Conservation (phyloP, 1,140 invertebrate genomes). For the Neodiprion pinetum region DNA sequence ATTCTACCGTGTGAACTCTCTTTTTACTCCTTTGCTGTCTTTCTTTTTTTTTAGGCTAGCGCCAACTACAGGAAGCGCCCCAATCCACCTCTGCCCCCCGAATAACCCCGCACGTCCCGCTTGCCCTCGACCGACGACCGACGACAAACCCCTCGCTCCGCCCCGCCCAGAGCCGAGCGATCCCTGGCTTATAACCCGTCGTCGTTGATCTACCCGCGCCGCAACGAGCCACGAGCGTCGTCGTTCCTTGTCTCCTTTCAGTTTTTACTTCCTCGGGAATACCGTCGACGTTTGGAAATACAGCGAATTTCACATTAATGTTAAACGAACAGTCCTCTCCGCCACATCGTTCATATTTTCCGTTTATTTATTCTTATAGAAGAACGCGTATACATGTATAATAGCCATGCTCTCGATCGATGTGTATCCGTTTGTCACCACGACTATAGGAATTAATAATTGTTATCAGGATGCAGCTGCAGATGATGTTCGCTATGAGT, state of each 20-base stretch:
- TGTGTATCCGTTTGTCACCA: neutral
- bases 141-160: too few species aligned
- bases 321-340: too few species aligned
- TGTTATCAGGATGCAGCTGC: too few species aligned
- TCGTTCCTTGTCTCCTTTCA: neutral
- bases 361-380: too few species aligned
- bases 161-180: too few species aligned
- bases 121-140: neutral
- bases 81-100: slow-evolving; percentile 21
- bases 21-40: neutral
- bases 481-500: too few species aligned
- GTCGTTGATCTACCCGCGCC: neutral
- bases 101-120: neutral
- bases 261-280: too few species aligned
- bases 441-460: too few species aligned
- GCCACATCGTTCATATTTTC: too few species aligned
- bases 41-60: slow-evolving; percentile 37
- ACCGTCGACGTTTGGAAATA: too few species aligned
- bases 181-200: neutral
- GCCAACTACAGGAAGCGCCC: slow-evolving; percentile 34
- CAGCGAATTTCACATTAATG: too few species aligned
- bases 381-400: neutral
- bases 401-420: neutral
- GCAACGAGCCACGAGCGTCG: neutral
- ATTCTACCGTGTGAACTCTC: slow-evolving; percentile 29